Conservation (phyloP, 2,113 vertebrate genomes). For the Casuarius casuarius region DNA sequence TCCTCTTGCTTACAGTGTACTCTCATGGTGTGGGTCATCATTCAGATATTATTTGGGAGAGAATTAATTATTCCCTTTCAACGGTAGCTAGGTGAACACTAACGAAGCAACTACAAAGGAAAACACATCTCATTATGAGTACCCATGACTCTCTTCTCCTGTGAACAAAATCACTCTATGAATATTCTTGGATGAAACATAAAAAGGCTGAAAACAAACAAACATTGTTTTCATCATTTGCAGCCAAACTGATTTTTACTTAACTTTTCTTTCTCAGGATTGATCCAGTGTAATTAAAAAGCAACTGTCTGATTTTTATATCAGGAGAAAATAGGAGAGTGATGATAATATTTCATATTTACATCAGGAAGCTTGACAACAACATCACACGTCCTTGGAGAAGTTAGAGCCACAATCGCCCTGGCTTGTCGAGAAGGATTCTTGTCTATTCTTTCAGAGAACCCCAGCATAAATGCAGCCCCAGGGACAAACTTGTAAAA, state of each 20-base stretch:
- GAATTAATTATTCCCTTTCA: background rate
- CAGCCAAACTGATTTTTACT: background rate
- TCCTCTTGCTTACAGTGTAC: background rate
- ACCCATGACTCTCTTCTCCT: background rate
- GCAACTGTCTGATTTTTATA: background rate
- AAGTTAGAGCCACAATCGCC: constrained; percentile 67
- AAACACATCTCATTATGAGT: background rate
- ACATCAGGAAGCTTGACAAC: constrained; percentile 78
- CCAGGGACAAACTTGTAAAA: constrained; percentile 56
- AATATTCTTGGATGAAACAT: background rate
- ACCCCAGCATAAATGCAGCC: constrained; percentile 49
- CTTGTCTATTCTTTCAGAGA: constrained; percentile 50
- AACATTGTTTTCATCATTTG: background rate
- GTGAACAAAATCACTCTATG: background rate
- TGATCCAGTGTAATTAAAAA: background rate
- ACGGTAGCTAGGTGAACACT: background rate
- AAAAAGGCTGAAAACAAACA: background rate
- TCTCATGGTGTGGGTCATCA: background rate
- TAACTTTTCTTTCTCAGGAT: background rate
- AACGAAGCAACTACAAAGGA: background rate
- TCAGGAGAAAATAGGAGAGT: background rate
- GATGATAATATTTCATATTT: constrained; percentile 31
- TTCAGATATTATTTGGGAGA: background rate
- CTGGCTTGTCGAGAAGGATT: constrained; percentile 75
- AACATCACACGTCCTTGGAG: constrained; percentile 67